Base-by-base conservation (phyloP, 2,797 vertebrate species). In the Channa striata region DNA sequence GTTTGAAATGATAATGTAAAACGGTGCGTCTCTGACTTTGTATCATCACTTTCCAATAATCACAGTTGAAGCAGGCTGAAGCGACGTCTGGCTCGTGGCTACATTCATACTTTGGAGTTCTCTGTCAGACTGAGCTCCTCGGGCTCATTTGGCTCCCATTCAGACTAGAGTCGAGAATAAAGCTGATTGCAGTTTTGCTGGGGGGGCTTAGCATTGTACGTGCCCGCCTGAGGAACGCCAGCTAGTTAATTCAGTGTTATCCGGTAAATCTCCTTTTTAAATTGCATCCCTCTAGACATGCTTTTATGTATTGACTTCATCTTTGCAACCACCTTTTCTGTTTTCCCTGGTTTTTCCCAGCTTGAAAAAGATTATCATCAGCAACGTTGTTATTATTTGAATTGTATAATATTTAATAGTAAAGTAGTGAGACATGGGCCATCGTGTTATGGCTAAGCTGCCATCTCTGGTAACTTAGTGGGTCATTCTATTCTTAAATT, bases 161-260 rank as follows among this genome's bases (percentile, higher is more conserved):
- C 54, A 59, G 61, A 66, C 53, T 74, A 13, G 68, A 86, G 78
- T 74, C 48, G 16, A 85, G 78, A 88, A 77, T 54, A 81, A 87
- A 90, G 81, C 69, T 81, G 77, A 84, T 79, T 86, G 83, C 77
- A 62, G 68, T 79, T 78, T 76, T 54, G 68, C 74, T 69, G 23
- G 47, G 56, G 70, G 63, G 61, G 37, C 57, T 77, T 67, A 77
- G 61, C 37, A 25, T 80, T 72, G 74, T 83, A 84, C 46, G 49
- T 83, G 65, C 57, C 66, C 47, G 80, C 86, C 80, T 47, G 60
- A 77, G 80, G 89, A 84, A 67, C 48, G 17, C 68, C 47, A 77
- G 69, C 74, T 78, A 72, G 85, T 89, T 87, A 80, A 81, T 81
- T 74, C 80, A 83, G 58, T 80, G 81, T 84, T 84, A 86, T 88